These are phyloP conservation scores for Cardiocondyla obscurior DNA, from an alignment of 1,140 invertebrate genomes.

Conservation along the genomic window DNA sequence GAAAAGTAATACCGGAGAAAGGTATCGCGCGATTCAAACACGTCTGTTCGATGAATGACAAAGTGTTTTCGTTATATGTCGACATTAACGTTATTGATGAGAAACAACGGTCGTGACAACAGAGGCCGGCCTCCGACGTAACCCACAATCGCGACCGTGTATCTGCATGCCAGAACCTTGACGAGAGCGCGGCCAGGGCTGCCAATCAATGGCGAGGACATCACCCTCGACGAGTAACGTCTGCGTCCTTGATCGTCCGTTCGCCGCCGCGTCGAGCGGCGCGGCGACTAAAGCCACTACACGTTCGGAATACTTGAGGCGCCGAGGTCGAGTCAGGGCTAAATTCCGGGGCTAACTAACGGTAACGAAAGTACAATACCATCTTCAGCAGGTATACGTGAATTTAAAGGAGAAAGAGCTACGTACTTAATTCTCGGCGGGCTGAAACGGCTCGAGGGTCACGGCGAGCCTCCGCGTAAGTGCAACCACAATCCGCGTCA, in stretches of 20 bases:
- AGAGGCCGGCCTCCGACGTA: constrained; percentile 26
- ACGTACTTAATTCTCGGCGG: not conserved
- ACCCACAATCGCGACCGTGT: constrained; percentile 48
- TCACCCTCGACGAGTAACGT: constrained; percentile 76
- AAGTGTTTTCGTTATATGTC: constrained; percentile 9
- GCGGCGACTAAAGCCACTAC: constrained; percentile 38
- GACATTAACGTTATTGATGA: constrained; percentile 31
- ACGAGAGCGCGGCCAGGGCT: constrained; percentile 72
- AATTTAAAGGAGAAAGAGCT: constrained; percentile 54
- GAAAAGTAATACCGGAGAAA: no score
- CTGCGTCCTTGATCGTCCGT: constrained; percentile 70
- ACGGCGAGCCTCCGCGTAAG: not conserved
- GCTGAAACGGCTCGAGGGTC: not conserved
- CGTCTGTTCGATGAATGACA: not conserved
- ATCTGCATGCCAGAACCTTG: constrained; percentile 62
- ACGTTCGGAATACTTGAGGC: constrained; percentile 46
- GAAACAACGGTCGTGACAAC: constrained; percentile 35
- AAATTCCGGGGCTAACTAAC: constrained; percentile 45
- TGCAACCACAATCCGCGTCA: not conserved
- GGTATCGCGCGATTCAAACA: not conserved
- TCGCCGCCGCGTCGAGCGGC: constrained; percentile 47
- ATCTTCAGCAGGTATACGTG: not conserved
- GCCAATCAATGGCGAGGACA: constrained; percentile 81
- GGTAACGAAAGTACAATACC: constrained; percentile 55
- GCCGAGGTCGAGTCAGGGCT: constrained; percentile 48